These are phyloP conservation scores for Galendromus occidentalis DNA, from an alignment of 1,140 invertebrate species.

Conservation along the genomic window DNA sequence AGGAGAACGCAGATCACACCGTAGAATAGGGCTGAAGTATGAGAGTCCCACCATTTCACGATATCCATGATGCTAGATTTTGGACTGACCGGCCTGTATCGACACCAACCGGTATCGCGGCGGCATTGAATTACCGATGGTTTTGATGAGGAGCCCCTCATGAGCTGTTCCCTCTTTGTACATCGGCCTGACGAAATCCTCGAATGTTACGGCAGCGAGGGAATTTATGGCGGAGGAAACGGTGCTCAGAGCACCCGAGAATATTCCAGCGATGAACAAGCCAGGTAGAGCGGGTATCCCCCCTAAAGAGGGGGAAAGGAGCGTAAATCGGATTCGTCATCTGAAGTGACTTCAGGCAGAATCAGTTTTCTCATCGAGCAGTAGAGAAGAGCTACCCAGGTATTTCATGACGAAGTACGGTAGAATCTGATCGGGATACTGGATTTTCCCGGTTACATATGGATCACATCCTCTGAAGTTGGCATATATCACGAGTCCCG, in stretches of 20 bases:
- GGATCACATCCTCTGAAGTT: constrained; percentile 56
- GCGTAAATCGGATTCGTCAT: no score
- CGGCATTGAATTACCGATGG: constrained; percentile 14
- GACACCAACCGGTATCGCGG: no score
- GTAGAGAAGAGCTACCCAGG: constrained; percentile 30
- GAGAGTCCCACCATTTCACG: not conserved
- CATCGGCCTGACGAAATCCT: constrained; percentile 46
- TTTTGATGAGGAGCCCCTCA: constrained; percentile 17
- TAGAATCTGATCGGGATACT: constrained; percentile 36
- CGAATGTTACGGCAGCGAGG: constrained; percentile 60
- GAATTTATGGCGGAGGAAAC: constrained; percentile 65
- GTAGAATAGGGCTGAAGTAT: constrained; percentile 38
- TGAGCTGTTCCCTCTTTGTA: not conserved
- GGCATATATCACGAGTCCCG: constrained; percentile 54
- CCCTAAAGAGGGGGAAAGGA: not conserved
- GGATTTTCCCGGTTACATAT: constrained; percentile 15
- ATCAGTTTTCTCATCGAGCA: no score
- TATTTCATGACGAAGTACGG: constrained; percentile 56
- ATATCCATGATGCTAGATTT: no score
- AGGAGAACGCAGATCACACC: constrained; percentile 46
- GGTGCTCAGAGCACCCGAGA: constrained; percentile 61
- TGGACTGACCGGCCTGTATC: no score
- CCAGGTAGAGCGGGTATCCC: constrained; percentile 46
- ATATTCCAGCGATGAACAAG: constrained; percentile 59
- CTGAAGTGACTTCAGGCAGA: no score